Base-by-base conservation (phyloP, 2,113 vertebrate genomes). In the Chitala chitala region DNA sequence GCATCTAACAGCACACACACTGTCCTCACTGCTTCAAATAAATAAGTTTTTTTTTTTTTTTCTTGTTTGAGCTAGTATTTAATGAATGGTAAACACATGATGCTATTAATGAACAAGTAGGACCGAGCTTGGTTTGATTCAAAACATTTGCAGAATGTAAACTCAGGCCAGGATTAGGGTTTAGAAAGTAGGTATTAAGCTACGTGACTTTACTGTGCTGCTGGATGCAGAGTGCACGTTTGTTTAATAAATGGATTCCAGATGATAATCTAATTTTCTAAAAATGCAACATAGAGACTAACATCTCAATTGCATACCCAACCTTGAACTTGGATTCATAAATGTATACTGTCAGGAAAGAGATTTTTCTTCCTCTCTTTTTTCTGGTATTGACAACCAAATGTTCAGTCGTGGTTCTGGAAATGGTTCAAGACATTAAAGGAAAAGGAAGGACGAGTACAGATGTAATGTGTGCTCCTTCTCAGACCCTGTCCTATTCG, bases 241-340 rank as follows among this genome's bases (percentile, higher is more conserved):
- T 48, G 40, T 68, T 44, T 46, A 68, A 68, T 68, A 68, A 68
- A 68, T 12, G 22, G 40, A 68, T 68, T 68, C 42, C 64, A 68
- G 42, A 22, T 29, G 7, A 17, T 26, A 48, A 68, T 68, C 40
- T 24, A 44, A 68, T 68, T 48, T 48, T 13, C 5, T 29, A 24
- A 26, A 68, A 68, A 48, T 17, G 64, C 10, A 24, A 46, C 15
- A 68, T 48, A 46, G 17, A 68, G 64, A 48, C 64, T 29, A 24
- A 68, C 24, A 46, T 68, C 38, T 46, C 64, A 24, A 66, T 5
- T 15, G 10, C 40, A 26, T 48, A 26, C 42, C 40, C 64, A 29
- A 46, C 22, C 42, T 44, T 26, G 64, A 68, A 68, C 64, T 7
- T 26, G 64, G 10, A 24, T 31, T 42, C 42, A 29, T 17, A 48